Percentiles rank a stretch among this genome's conserved stretches.
Conservation (phyloP, 2,888 invertebrate species). For the Oscheius sp. region DNA sequence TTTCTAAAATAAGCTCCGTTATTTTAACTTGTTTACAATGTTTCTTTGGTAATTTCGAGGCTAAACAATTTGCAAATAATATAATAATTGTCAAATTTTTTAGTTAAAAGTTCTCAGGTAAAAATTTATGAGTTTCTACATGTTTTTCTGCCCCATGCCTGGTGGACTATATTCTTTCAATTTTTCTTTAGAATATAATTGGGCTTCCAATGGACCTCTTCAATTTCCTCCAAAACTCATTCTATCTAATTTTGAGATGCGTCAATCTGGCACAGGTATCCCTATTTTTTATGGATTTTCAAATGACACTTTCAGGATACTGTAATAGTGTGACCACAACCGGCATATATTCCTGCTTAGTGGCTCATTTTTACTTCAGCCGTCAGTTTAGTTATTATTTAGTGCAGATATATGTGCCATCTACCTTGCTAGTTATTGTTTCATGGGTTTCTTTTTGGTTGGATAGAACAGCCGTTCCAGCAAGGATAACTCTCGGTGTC, state of each 20-base stretch:
- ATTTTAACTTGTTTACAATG: no score
- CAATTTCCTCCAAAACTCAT: background rate
- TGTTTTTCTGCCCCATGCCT: no score
- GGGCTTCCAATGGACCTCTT: constrained; percentile 1
- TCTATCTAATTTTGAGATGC: background rate
- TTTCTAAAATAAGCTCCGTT: no score
- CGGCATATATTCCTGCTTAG: constrained; percentile 17
- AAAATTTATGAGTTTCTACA: no score
- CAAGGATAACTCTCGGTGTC: constrained; percentile 20
- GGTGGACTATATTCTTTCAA: background rate
- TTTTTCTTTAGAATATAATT: constrained; percentile 3
- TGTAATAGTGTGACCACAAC: constrained; percentile 21
- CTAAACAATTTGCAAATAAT: no score
- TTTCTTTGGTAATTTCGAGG: no score
- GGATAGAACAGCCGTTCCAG: constrained; percentile 24
- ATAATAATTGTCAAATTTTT: no score
- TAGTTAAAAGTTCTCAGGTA: no score
- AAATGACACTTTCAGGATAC: background rate
- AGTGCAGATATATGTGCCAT: constrained; percentile 25
- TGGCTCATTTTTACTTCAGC: constrained; percentile 3
- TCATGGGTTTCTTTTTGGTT: constrained; percentile 32
- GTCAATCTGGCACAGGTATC: background rate
- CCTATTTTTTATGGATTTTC: background rate
- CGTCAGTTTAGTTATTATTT: constrained; percentile 31
- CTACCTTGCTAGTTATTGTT: constrained; percentile 28